Conservation (phyloP, 2,113 vertebrate species). For the Zeus faber region DNA sequence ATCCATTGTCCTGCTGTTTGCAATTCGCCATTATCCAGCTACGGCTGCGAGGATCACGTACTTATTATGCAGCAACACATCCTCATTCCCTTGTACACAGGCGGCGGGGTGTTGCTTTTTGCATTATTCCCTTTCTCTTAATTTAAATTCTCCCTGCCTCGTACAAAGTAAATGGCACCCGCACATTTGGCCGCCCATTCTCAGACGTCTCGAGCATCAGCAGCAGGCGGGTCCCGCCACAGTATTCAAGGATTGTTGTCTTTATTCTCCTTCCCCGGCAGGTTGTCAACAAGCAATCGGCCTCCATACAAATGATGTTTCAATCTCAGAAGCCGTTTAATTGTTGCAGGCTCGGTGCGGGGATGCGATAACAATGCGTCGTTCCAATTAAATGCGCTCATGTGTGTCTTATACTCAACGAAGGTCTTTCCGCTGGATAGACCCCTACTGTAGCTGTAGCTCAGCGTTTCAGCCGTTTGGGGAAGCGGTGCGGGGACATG, state of each 20-base stretch:
- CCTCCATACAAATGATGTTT: constrained; percentile 69
- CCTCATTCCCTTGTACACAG: constrained; percentile 26
- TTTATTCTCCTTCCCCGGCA: constrained; percentile 57
- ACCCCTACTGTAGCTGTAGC: too few species aligned
- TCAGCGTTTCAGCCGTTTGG: too few species aligned
- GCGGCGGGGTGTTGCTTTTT: constrained; percentile 34
- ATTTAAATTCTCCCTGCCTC: constrained; percentile 49
- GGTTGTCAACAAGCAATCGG: constrained; percentile 65
- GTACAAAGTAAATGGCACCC: constrained; percentile 42
- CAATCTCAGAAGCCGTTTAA: constrained; percentile 64
- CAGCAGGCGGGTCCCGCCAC: constrained; percentile 31
- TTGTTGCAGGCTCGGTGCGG: constrained; percentile 63
- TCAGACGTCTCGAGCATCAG: constrained; percentile 40
- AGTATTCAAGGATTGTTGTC: constrained; percentile 49
- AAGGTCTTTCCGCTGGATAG: constrained; percentile 71
- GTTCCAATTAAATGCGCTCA: constrained; percentile 74
- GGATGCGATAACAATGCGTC: constrained; percentile 68
- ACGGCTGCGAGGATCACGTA: constrained; percentile 33
- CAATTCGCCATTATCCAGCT: constrained; percentile 28
- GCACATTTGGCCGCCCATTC: constrained; percentile 28
- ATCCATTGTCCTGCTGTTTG: constrained; percentile 9
- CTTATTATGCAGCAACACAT: constrained; percentile 33
- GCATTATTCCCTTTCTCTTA: constrained; percentile 20
- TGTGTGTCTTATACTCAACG: constrained; percentile 73
- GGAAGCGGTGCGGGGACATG: too few species aligned